Conservation (phyloP, 1,140 invertebrate species). For the Archivesica marissinica region DNA sequence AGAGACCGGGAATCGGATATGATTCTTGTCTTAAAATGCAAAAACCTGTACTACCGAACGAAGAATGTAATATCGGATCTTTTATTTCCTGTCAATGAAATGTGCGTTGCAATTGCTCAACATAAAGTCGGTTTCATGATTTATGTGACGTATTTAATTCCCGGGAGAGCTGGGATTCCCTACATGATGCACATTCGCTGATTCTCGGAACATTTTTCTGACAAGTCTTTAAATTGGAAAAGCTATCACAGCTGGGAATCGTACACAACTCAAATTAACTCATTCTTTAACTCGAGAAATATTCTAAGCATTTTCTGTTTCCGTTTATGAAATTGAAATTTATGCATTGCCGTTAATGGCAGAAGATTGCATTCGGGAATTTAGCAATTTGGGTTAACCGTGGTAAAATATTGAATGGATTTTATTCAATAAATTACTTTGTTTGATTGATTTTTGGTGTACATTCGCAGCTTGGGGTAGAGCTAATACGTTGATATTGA, state of each 20-base stretch:
- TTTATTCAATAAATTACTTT: too few relatives aligned
- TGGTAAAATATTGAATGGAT: too few relatives aligned
- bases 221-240: constrained; percentile 43
- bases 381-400: too few relatives aligned
- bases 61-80: too few relatives aligned
- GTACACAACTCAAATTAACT: constrained; percentile 16
- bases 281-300: constrained; percentile 22
- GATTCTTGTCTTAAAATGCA: too few relatives aligned
- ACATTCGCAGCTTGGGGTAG: too few relatives aligned
- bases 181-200: constrained; percentile 19
- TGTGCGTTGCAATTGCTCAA: constrained; percentile 52
- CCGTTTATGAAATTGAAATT: constrained; percentile 24
- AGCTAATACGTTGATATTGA: too few relatives aligned
- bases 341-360: constrained; percentile 26
- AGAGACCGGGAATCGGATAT: too few relatives aligned
- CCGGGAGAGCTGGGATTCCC: background rate
- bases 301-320: background rate
- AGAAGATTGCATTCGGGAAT: background rate
- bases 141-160: constrained; percentile 42
- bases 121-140: constrained; percentile 16
- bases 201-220: constrained; percentile 34
- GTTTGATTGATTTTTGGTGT: too few relatives aligned
- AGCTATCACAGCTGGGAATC: background rate
- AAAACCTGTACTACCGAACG: too few relatives aligned
- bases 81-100: constrained; percentile 50